Evolutionary conservation across 2,113 vertebrate species (phyloP), one percentile per base, ranked within the genome.

Genomic region (Lagopus leucura): DNA sequence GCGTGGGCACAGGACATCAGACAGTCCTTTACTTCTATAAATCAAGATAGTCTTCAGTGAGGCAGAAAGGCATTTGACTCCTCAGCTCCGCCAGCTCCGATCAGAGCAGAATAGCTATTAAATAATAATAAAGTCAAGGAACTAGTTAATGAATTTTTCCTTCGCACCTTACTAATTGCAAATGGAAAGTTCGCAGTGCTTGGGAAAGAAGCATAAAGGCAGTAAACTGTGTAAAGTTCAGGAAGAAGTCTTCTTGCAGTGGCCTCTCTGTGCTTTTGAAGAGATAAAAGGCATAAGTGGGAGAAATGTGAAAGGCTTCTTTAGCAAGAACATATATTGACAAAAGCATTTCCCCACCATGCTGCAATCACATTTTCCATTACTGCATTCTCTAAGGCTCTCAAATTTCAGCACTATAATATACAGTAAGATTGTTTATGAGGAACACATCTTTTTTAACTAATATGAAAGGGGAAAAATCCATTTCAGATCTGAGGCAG

Each of bases 281-380:
- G 47, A 94, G 91, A 93, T 90, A 89, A 94, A 92, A 88, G 32
- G 30, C 38, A 80, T 74, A 84, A 95, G 24, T 65, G 36, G 73
- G 74, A 76, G 84, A 88, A 90, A 95, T 71, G 48, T 32, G 42
- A 78, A 88, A 36, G 3, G 48, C 86, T 96, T 93, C 67, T 90
- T 85, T 43, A 94, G 80, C 57, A 92, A 95, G 82, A 95, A 90
- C 80, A 93, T n/a, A 32, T 90, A 90, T 84, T 76, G 82, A 93
- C 92, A 90, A 82, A 92, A 94, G 40, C 77, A 95, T 97, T 97
- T 97, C 95, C 81, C 77, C 77, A 81, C 88, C 64, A 7, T 84
- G 55, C 63, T 82, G 82, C 93, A 95, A 97, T 97, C 93, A 85
- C 75, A 84, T 94, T 97, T 97, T 97, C 92, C 95, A 96, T 94